Evolutionary conservation across 2,888 invertebrate species (phyloP), one percentile per base, ranked within the genome.

Genomic region (Itoplectis maculator): DNA sequence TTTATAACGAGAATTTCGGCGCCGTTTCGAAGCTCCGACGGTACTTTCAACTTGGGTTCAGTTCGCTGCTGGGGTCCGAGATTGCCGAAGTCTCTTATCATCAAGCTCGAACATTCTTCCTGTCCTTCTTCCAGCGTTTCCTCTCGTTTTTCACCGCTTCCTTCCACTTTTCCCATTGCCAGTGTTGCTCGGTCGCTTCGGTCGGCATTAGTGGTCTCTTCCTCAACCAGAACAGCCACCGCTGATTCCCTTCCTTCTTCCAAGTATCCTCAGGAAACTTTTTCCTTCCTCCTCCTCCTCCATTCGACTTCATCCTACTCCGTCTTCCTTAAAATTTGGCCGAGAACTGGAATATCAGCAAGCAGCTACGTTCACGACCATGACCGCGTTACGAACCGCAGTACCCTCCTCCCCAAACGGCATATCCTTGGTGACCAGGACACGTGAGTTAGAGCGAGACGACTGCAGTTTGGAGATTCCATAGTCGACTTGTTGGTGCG

Each of bases 371-470:
- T 77, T 81, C 56, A 73, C 65, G 84, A 70, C 83, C 84, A 78
- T 83, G 84, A 83, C 84, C 83, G 84, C 80, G 54, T 77, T 84
- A 65, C 49, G 77, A 74, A 65, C 82, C 79, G 72, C 81, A 81
- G 80, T 76, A n/a, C n/a, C n/a, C n/a, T n/a, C n/a, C 70, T 49
- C 65, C 45, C 73, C 35, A 61, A 75, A 63, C 56, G 35, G 42
- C 40, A n/a, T 49, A 40, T 29, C 56, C 45, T 40, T 49, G 61
- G 18, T 18, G 54, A 45, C n/a, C n/a, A 59, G 45, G 29, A 29
- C 5, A 29, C 45, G 42, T 40, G 37, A 23, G 23, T 70, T 15
- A 45, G 42, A 70, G 15, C 74, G 45, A 79, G 40, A 45, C 70
- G 49, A 51, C 29, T 15, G 37, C 37, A 29, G 40, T 69, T 69